Evolutionary conservation across 2,797 vertebrate species (phyloP).

Genomic region (Bufotes viridis): DNA sequence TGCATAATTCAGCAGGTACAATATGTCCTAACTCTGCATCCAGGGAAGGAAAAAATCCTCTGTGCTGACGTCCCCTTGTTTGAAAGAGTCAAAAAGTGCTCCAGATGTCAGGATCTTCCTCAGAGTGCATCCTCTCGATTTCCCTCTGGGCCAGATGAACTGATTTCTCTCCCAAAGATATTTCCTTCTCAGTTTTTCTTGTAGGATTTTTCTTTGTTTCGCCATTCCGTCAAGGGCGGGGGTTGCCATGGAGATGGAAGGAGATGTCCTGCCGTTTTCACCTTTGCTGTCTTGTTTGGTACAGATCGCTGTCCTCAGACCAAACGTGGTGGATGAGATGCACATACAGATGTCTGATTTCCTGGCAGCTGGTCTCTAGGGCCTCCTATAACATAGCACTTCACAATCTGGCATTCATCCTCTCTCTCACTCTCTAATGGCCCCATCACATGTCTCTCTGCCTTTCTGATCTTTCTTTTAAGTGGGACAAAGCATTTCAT

Average conservation of each 20-base stretch:
- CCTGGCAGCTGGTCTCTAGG: conserved; percentile 80
- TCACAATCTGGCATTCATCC: conserved; percentile 71
- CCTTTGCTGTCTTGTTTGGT: conserved; percentile 84
- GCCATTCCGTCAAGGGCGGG: conserved; percentile 74
- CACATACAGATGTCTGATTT: conserved; percentile 84
- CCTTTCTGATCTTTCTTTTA: conserved; percentile 78
- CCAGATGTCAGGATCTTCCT: conserved; percentile 75
- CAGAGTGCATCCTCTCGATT: conserved; percentile 67
- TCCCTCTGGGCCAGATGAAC: conserved; percentile 67
- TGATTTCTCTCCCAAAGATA: conserved; percentile 67
- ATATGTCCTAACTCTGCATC: conserved; percentile 77
- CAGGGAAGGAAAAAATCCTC: conserved; percentile 63
- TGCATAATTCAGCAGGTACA: conserved; percentile 90
- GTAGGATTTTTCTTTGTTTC: conserved; percentile 69
- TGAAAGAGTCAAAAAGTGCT: conserved; percentile 76
- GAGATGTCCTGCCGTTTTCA: conserved; percentile 83
- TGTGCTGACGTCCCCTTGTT: conserved; percentile 74
- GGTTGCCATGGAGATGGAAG: conserved; percentile 89
- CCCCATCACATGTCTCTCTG: conserved; percentile 75
- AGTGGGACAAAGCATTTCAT: conserved; percentile 70
- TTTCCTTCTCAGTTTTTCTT: conserved; percentile 69
- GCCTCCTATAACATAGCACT: conserved; percentile 71
- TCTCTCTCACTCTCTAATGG: conserved; percentile 70
- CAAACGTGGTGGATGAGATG: conserved; percentile 73
- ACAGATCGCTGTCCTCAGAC: conserved; percentile 75